These are phyloP conservation scores for Sesamia nonagrioides DNA, from an alignment of 1,140 invertebrate genomes.

Conservation along the genomic window DNA sequence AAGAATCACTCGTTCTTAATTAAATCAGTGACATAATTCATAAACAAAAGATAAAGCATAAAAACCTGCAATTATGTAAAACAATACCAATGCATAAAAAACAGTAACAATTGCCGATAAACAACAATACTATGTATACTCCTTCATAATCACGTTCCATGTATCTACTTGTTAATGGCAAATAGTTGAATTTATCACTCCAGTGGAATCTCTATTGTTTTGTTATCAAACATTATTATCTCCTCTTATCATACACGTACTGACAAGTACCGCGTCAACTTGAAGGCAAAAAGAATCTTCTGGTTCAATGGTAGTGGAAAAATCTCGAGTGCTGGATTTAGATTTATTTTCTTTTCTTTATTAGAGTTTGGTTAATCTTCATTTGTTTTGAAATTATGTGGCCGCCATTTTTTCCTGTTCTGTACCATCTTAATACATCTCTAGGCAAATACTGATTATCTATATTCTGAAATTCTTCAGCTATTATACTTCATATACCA, in stretches of 20 bases:
- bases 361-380: neutral
- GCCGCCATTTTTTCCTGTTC: neutral
- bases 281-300: constrained; percentile 29
- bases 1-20: neutral
- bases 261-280: constrained; percentile 26
- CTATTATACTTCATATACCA: no score
- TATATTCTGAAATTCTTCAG: no score
- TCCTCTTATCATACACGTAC: constrained; percentile 37
- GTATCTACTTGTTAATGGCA: constrained; percentile 25
- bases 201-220: constrained; percentile 49
- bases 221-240: constrained; percentile 44
- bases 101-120: constrained; percentile 9
- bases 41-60: neutral
- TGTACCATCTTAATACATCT: no score
- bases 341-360: neutral
- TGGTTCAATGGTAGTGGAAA: neutral
- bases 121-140: constrained; percentile 9
- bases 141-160: constrained; percentile 4
- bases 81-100: neutral
- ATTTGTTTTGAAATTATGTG: neutral
- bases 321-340: neutral
- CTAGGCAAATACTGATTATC: no score
- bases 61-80: neutral
- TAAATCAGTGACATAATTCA: neutral
- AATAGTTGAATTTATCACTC: constrained; percentile 41